A percentile compares a stretch with the other conserved stretches of the same genome.
These are phyloP conservation scores for Oscheius onirici DNA, from an alignment of 2,888 invertebrate species.

Conservation along the genomic window DNA sequence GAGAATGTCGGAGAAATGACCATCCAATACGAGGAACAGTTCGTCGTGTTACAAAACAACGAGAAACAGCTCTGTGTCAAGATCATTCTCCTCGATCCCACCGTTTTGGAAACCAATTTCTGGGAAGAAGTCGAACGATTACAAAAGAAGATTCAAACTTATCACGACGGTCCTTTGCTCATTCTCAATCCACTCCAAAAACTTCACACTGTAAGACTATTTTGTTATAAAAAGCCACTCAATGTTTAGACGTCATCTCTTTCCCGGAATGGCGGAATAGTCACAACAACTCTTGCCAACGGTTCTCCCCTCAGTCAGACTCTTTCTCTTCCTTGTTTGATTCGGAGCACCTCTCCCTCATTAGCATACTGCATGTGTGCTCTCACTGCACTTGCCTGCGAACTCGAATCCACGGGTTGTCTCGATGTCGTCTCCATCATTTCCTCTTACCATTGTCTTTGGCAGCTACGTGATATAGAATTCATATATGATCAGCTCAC, in stretches of 20 bases:
- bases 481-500: constrained; percentile 81
- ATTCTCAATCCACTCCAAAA: constrained; percentile 38
- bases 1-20: constrained; percentile 41
- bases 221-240: not conserved
- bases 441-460: constrained; percentile 44
- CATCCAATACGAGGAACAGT: constrained; percentile 49
- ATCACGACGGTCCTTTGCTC: constrained; percentile 52
- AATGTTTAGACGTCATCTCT: constrained; percentile 14
- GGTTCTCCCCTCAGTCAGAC: constrained; percentile 10
- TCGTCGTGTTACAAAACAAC: constrained; percentile 49
- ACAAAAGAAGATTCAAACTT: constrained; percentile 53
- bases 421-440: constrained; percentile 51
- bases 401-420: constrained; percentile 64
- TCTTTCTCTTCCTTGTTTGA: constrained; percentile 17
- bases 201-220: not conserved
- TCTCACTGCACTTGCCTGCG: constrained; percentile 68
- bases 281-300: constrained; percentile 11
- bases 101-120: constrained; percentile 57
- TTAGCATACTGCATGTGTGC: constrained; percentile 65
- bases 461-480: constrained; percentile 82
- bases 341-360: constrained; percentile 33
- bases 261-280: not conserved
- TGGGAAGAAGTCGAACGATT: constrained; percentile 69
- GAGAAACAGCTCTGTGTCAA: constrained; percentile 59
- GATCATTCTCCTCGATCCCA: constrained; percentile 53